Evolutionary conservation across 2,113 vertebrate species (phyloP).

Genomic region (Thryonomys swinderianus): DNA sequence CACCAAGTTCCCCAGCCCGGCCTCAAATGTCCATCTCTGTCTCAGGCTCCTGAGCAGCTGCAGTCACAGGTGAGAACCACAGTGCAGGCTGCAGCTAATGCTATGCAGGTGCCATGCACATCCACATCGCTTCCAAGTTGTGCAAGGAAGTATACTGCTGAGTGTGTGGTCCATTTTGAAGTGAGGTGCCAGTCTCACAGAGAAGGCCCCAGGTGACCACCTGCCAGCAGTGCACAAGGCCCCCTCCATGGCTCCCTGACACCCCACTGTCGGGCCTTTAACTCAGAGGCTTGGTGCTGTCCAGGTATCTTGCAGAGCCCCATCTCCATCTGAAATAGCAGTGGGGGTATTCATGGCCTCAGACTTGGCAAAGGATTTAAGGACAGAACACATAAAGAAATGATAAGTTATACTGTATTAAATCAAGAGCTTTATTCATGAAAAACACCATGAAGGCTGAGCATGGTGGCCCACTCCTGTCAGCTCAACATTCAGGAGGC

Average conservation of each 20-base stretch:
- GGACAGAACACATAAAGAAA: background rate
- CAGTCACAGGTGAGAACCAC: background rate
- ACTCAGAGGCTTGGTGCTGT: background rate
- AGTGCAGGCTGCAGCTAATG: background rate
- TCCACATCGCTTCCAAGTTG: background rate
- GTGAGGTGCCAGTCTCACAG: background rate
- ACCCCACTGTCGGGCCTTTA: background rate
- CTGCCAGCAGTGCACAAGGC: accelerated
- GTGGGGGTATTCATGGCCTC: background rate
- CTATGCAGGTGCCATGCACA: background rate
- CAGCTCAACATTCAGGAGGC: background rate
- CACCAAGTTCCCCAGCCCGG: background rate
- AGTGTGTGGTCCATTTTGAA: background rate
- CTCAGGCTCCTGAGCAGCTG: background rate
- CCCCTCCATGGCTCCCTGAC: background rate
- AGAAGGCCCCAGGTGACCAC: background rate
- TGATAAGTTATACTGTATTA: background rate
- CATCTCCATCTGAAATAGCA: background rate
- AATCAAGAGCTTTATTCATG: background rate
- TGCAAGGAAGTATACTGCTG: background rate
- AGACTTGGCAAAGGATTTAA: background rate
- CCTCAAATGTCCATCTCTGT: background rate
- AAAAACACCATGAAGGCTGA: background rate
- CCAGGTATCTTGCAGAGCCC: background rate
- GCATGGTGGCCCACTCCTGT: background rate